These are phyloP conservation scores for Eurystomus glaucurus DNA, from an alignment of 2,797 vertebrate species.

Conservation along the genomic window DNA sequence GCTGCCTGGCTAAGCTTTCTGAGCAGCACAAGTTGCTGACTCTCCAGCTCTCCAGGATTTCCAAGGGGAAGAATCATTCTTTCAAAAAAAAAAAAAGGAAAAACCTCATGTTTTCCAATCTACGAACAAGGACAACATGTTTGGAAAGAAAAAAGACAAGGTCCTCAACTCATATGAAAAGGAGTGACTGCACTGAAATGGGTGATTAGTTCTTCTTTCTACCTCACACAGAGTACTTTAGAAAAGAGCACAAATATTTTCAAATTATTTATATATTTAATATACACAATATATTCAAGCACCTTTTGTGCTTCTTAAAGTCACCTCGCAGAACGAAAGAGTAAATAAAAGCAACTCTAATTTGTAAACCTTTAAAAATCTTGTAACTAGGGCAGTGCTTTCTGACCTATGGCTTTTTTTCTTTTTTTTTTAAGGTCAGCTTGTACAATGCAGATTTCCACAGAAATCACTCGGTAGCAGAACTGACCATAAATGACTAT, in stretches of 20 bases:
- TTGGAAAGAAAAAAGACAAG: not conserved
- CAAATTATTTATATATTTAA: no score
- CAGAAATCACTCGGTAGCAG: not conserved
- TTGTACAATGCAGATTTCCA: not conserved
- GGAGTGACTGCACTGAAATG: not conserved
- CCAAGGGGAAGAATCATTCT: not conserved
- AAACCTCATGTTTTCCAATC: not conserved
- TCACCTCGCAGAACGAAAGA: not conserved
- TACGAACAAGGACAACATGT: accelerated
- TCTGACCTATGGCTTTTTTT: not conserved
- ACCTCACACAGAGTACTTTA: not conserved
- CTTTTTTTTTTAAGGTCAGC: not conserved
- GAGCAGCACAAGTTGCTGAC: accelerated
- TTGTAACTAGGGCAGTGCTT: not conserved
- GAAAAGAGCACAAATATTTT: not conserved
- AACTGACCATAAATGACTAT: not conserved
- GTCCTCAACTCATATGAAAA: not conserved
- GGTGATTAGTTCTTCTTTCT: not conserved
- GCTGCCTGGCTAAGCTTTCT: not conserved
- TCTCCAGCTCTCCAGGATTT: not conserved
- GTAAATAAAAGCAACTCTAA: not conserved
- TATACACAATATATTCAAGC: no score
- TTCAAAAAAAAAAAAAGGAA: not conserved
- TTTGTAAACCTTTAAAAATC: not conserved
- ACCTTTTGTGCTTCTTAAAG: not conserved